Base-by-base conservation (phyloP, 2,888 invertebrate species). In the Harpalus rubripes region DNA sequence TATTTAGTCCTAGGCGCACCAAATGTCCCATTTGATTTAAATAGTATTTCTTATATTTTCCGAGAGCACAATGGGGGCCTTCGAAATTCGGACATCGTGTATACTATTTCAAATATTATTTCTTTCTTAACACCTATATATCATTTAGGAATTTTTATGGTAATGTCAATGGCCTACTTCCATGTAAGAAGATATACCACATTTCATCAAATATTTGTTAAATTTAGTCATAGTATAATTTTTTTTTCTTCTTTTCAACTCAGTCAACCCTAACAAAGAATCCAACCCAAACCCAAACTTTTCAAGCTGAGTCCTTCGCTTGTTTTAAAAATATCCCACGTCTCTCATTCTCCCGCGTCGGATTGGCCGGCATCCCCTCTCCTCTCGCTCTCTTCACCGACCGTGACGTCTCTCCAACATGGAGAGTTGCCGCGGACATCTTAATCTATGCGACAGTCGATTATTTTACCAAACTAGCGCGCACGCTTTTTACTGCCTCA, bases 291-390 rank as follows among this genome's bases (percentile, higher is more conserved):
- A 52, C 44, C 12, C 10, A 52, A 52, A 12, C 12, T 52, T 52
- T 12, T 12, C 10, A 52, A 52, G 10, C 44, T 52, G 44, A 52
- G 44, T 52, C 44, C 44, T 52, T 52, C 44, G 44, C 44, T 52
- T 52, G 76, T 84, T 83, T 84, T 84, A 84, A 84, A 84, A 84
- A 84, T 84, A 84, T 84, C 84, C 84, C 84, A 78, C 84, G 65
- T 65, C 78, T 41, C 63, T 52, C 78, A 84, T 80, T 63, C 63
- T 16, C 61, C 26, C 15, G 39, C 68, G 39, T 39, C 68, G 39
- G 68, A 4, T 32, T 12, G 68, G 68, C 39, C 32, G 68, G 12
- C 32, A n/a, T 7, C 18, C 61, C 41, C 15, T 15, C 61, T 41
- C 84, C 58, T 16, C 39, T 63, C 52, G 18, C 65, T 78, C 61